Base-by-base conservation (phyloP, 2,797 vertebrate species). In the Pangasius larnaudii region DNA sequence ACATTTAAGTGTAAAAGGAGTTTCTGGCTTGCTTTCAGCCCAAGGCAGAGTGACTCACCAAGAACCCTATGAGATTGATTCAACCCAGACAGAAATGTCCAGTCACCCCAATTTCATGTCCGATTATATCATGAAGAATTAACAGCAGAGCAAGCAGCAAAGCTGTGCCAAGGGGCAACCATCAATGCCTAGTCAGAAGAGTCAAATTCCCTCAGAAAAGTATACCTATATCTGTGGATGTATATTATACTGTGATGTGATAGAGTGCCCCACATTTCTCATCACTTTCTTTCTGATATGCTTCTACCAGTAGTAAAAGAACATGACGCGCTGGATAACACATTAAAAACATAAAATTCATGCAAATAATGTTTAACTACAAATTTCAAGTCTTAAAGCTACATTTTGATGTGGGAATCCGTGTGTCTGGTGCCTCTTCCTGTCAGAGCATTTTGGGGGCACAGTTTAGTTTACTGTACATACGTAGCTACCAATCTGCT, bases 21-120 rank as follows among this genome's bases (percentile, higher is more conserved):
- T 10, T 59, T 59, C 53, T 24, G 51, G 19, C n/a, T 61, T 33
- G 39, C 39, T 33, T 74, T 61, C 39, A 49, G 79, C 86, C 87
- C 27, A 24, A 91, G 89, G 88, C 84, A 85, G 86, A 85, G 63
- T 36, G 89, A 59, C 83, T 88, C 81, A 85, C 81, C 87, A 92
- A 91, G 88, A 91, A 90, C 87, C 89, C 63, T 63, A n/a, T 53
- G 88, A 92, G 79, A 84, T 83, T 87, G 88, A 36, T 79, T 86
- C n/a, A 69, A 84, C 63, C 82, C 61, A 56, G 33, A 69, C 63
- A 86, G 71, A 80, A 87, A 81, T 71, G 79, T 46, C 42, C 78
- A 72, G 51, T 87, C 67, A 82, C 86, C 69, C 67, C 79, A 87
- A 87, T 82, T 87, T 71, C 56, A 58, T 81, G 49, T 80, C 49